Base-by-base conservation (phyloP, 2,113 vertebrate genomes). In the Myiopsitta monachus region DNA sequence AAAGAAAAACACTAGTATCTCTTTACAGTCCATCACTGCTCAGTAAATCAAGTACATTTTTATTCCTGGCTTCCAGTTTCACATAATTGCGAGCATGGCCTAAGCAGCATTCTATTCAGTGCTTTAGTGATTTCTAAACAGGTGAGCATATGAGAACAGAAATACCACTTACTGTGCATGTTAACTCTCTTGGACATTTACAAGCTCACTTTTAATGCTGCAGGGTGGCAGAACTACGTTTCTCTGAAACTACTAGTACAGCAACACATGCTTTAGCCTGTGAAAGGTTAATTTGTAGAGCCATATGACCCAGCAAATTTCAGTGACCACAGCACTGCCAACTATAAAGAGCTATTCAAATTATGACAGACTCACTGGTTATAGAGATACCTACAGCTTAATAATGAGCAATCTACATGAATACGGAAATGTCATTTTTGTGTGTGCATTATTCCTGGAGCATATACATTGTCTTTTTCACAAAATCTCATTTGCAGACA, bases 301-400 rank as follows among this genome's bases (percentile, higher is more conserved):
- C 69, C 28, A 16, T 1, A 70, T 67, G 85, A 94, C 68, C 92
- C 90, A 94, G 92, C 90, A 88, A 73, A 86, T 96, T 94, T 82
- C 90, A 62, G 76, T 80, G 59, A 86, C 43, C 64, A 87, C n/a
- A 52, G 76, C 73, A 72, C 63, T 80, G 67, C 38, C 8, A 91
- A 75, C 66, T 73, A 55, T 15, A 73, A 63, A 63, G 23, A 81
- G 72, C 78, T 94, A 76, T 76, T 94, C 66, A 54, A n/a, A 93
- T 61, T 49, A 57, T 7, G 0, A 46, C 14, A 63, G 59, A 11
- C 27, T 66, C 47, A 47, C 5, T 72, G 47, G 43, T 76, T 67
- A 85, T 27, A 19, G 30, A 93, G 38, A 80, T 21, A 59, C 23
- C 63, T 63, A 66, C 68, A 80, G 63, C 54, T 86, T 77, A 76